Percentiles rank a stretch among this genome's conserved stretches.
phyloP scores from a whole-genome alignment of 1,140 invertebrate genomes.

The Drosophila nannoptera region DNA sequence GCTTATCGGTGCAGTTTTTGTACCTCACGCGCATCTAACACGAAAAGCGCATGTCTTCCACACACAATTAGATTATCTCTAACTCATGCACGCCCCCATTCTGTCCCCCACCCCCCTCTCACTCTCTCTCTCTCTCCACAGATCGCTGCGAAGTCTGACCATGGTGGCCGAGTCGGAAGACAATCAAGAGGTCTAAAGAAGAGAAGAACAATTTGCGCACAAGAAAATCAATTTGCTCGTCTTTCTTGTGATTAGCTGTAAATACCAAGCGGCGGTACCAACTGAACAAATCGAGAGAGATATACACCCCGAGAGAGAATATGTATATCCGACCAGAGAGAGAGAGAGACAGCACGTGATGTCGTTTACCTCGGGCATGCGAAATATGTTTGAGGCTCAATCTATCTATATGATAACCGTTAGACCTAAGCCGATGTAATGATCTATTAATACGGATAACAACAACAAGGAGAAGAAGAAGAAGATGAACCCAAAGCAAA shows the following conservation, averaged over 20 bases:
- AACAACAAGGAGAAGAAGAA: constrained; percentile 9
- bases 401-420: constrained; percentile 5
- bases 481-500: constrained; percentile 16
- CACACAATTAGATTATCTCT: constrained; percentile 5
- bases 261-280: constrained; percentile 55
- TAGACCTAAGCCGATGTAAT: constrained; percentile 9
- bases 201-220: constrained; percentile 13
- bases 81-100: neutral
- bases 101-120: neutral
- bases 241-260: constrained; percentile 75
- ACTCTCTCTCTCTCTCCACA: constrained; percentile 19
- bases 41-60: constrained; percentile 27
- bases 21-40: constrained; percentile 26
- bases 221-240: constrained; percentile 42
- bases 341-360: neutral
- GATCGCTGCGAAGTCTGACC: constrained; percentile 77
- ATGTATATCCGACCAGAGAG: no score
- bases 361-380: constrained; percentile 10
- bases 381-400: constrained; percentile 13
- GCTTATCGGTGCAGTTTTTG: constrained; percentile 24
- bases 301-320: no score
- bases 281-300: neutral
- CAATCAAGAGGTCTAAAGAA: constrained; percentile 67
- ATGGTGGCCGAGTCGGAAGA: constrained; percentile 73
- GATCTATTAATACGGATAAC: constrained; percentile 37